Evolutionary conservation across 2,113 vertebrate genomes (phyloP).

Genomic region (Crotalus tigris): DNA sequence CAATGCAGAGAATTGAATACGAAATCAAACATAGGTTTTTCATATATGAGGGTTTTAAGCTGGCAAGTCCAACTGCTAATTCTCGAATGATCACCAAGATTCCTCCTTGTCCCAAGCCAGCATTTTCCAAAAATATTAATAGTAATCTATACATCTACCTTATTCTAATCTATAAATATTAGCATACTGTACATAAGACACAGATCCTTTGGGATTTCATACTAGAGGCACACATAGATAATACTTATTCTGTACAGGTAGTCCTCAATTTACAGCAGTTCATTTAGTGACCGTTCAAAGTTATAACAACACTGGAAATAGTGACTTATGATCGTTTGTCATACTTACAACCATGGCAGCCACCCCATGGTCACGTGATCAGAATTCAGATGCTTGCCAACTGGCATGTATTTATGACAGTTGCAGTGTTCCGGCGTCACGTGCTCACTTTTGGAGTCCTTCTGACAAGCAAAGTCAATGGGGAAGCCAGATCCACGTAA

Average conservation of each 20-base stretch:
- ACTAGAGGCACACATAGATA: background rate
- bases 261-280: background rate
- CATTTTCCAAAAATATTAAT: background rate
- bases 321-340: background rate
- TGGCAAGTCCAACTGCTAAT: background rate
- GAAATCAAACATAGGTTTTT: background rate
- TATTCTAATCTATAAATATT: background rate
- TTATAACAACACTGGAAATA: background rate
- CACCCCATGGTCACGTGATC: background rate
- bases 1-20: background rate
- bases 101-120: background rate
- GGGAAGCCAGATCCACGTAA: background rate
- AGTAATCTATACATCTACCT: background rate
- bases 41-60: background rate
- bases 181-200: background rate
- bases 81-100: background rate
- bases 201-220: background rate
- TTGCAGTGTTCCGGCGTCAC: background rate
- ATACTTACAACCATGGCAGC: background rate
- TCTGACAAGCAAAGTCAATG: background rate
- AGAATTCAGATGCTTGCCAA: background rate
- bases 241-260: background rate
- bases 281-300: background rate
- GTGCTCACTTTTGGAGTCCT: background rate
- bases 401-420: background rate